phyloP scores from a whole-genome alignment of 2,113 vertebrate genomes.

The Carassius auratus region DNA sequence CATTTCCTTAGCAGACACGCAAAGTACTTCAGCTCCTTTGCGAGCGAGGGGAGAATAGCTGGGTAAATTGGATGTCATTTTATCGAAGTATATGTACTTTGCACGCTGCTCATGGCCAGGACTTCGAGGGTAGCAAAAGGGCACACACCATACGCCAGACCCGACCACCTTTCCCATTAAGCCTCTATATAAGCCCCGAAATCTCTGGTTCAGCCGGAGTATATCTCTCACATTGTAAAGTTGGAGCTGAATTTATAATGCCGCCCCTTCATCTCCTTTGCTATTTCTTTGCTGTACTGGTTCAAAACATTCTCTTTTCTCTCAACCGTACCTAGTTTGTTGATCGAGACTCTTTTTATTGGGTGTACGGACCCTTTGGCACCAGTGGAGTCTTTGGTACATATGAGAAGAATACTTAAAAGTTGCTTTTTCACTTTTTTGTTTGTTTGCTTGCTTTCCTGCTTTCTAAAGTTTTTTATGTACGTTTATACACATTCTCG shows the following conservation, averaged over 20 bases:
- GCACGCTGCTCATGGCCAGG: slow-evolving; percentile 54
- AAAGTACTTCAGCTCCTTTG: slow-evolving; percentile 56
- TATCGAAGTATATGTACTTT: slow-evolving; percentile 44
- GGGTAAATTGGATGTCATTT: slow-evolving; percentile 60
- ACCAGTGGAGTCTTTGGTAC: not conserved
- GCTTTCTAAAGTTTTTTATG: not conserved
- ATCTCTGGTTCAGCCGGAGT: slow-evolving; percentile 53
- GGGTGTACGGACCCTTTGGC: not conserved
- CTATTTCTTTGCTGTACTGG: not conserved
- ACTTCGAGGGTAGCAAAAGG: slow-evolving; percentile 48
- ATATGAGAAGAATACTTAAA: slow-evolving; percentile 26
- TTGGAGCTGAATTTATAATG: slow-evolving; percentile 58
- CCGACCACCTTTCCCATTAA: slow-evolving; percentile 56
- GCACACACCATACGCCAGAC: slow-evolving; percentile 26
- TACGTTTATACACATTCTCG: not conserved
- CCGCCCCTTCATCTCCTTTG: slow-evolving; percentile 32
- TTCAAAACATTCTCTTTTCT: slow-evolving; percentile 40
- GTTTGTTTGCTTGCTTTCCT: not conserved
- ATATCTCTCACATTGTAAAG: slow-evolving; percentile 49
- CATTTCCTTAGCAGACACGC: slow-evolving; percentile 59
- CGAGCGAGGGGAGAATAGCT: slow-evolving; percentile 57
- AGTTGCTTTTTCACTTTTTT: slow-evolving; percentile 2
- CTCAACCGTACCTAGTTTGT: slow-evolving; percentile 37
- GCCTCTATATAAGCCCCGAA: slow-evolving; percentile 52
- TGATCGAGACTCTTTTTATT: slow-evolving; percentile 27